These are phyloP conservation scores for Monomorium pharaonis DNA, from an alignment of 1,140 invertebrate genomes.

Conservation along the genomic window DNA sequence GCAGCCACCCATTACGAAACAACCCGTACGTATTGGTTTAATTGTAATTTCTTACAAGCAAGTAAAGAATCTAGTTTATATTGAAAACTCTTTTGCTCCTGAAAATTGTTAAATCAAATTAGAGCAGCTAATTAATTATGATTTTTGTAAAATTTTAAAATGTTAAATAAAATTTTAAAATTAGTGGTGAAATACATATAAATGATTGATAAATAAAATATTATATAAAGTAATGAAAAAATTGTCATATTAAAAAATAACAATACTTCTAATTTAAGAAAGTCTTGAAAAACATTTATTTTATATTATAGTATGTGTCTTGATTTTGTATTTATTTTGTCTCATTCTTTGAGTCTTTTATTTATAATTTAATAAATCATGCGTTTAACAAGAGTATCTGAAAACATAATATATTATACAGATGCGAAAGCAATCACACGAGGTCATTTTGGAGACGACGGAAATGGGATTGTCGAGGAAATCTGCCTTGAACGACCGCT, in stretches of 20 bases:
- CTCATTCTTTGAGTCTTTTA: not conserved
- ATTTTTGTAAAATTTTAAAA: too few species aligned
- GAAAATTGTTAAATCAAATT: too few species aligned
- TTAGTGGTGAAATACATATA: too few species aligned
- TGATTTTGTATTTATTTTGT: not conserved
- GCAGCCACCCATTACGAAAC: constrained; percentile 84
- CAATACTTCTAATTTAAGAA: too few species aligned
- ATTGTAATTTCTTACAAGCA: not conserved
- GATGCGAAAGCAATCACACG: constrained; percentile 90
- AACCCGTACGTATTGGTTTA: constrained; percentile 74
- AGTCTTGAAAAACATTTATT: too few species aligned
- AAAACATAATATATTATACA: constrained; percentile 42
- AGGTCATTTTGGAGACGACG: constrained; percentile 85
- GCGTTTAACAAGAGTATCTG: not conserved
- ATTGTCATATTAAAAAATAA: too few species aligned
- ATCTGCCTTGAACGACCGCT: constrained; percentile 94
- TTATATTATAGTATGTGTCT: not conserved
- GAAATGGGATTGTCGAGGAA: constrained; percentile 90
- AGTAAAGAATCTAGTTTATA: too few species aligned
- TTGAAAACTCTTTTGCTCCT: too few species aligned
- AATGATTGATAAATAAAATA: too few species aligned
- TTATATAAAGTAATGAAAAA: too few species aligned
- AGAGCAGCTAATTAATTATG: too few species aligned
- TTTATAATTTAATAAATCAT: not conserved
- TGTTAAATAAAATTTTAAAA: too few species aligned